phyloP scores from a whole-genome alignment of 2,797 vertebrate species.

The Poecilia gillii region DNA sequence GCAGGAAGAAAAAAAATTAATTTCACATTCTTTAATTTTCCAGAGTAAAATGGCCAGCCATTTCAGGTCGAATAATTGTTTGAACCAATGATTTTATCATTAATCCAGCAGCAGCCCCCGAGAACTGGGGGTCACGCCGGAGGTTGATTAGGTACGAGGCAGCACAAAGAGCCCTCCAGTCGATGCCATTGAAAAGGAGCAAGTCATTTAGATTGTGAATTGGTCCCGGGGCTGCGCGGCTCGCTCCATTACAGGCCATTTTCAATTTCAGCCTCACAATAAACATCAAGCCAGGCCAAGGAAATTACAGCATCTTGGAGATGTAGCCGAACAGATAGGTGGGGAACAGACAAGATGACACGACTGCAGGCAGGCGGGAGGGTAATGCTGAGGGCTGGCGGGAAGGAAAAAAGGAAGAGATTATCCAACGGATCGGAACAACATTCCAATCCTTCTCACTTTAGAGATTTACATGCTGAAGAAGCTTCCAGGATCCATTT shows the following conservation, averaged over 20 bases:
- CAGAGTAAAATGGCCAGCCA: slow-evolving; percentile 96
- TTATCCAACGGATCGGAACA: slow-evolving; percentile 46
- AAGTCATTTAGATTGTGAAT: slow-evolving; percentile 99
- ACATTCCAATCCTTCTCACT: slow-evolving; percentile 39
- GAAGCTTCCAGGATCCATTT: neutral
- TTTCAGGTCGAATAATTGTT: slow-evolving; percentile 99
- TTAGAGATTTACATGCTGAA: slow-evolving; percentile 18
- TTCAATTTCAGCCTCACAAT: slow-evolving; percentile 99
- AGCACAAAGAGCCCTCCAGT: slow-evolving; percentile 97
- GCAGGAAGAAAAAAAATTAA: slow-evolving; percentile 79
- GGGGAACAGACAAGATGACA: slow-evolving; percentile 95
- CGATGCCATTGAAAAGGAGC: slow-evolving; percentile 99
- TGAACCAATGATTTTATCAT: slow-evolving; percentile 99
- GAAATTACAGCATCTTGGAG: slow-evolving; percentile 99
- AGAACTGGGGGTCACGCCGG: slow-evolving; percentile 96
- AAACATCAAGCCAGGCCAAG: slow-evolving; percentile 98
- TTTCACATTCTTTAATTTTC: slow-evolving; percentile 99
- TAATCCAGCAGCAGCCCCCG: slow-evolving; percentile 93
- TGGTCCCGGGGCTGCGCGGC: slow-evolving; percentile 96
- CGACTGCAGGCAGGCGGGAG: slow-evolving; percentile 81
- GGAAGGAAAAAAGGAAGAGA: slow-evolving; percentile 58
- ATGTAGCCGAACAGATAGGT: slow-evolving; percentile 99
- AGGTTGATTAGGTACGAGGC: slow-evolving; percentile 99
- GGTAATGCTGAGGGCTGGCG: slow-evolving; percentile 65
- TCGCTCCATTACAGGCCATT: slow-evolving; percentile 99